Base-by-base conservation (phyloP, 2,888 invertebrate genomes). In the Phania funesta region DNA sequence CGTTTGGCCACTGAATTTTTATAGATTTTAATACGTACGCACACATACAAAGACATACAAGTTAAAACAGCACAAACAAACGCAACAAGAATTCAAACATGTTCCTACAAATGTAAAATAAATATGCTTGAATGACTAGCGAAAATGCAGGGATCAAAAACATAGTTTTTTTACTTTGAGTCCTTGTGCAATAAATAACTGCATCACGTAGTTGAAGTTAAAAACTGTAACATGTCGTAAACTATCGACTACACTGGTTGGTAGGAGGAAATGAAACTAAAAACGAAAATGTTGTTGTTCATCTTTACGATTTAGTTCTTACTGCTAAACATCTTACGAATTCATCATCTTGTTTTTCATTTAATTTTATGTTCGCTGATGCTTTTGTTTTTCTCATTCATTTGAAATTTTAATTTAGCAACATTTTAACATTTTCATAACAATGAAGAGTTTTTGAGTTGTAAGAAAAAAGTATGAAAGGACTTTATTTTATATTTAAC, bases 201-300 rank as follows among this genome's bases (percentile, higher is more conserved):
- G 73, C 73, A 81, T 73, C 81, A 81, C 77, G 77, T 81, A 81
- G 67, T 73, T 68, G 56, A 77, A 81, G 67, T 81, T 81, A 73
- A 77, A 81, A 81, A 81, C 67, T 74, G 81, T 81, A 81, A 81
- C 77, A 81, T 81, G 68, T 77, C 77, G 77, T 73, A 77, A 81
- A 68, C 77, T 73, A 73, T 77, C 73, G 64, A 78, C 65, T 77
- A 54, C 32, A 44, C 58, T 58, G 50, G 32, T 50, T n/a, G n/a
- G n/a, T n/a, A n/a, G n/a, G n/a, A 35, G 29, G 16, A 71, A 71
- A 56, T 64, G 29, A 58, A 78, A 65, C 26, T 62, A 26, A 71
- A 58, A 62, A 54, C 38, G 62, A 46, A 77, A 65, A 44, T 41
- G 64, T 29, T 13, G 11, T 41, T 50, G 20, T 13, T 20, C 4